Evolutionary conservation across 2,113 vertebrate species (phyloP), one percentile per base, ranked within the genome.

Genomic region (Zosterops borbonicus): DNA sequence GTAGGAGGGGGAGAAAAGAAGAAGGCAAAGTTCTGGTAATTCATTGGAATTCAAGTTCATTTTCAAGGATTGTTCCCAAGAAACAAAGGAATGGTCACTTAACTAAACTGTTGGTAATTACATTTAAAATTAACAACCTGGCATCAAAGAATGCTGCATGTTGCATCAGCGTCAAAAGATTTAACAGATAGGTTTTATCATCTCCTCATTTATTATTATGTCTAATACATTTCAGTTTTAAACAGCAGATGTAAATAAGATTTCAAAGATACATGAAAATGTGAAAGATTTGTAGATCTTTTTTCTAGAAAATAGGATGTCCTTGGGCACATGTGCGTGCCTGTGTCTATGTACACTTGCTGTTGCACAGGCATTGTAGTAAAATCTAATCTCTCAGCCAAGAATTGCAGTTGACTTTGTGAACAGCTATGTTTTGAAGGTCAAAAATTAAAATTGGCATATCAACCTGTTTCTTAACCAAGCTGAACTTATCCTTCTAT

Each of bases 281-380:
- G 8, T 52, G 46, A 81, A 27, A 44, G 31, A 46, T 74, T 46
- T 83, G 19, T 41, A 73, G 47, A 18, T 87, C 25, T 65, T 92
- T 79, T 69, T 37, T 64, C 18, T 63, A 41, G 47, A 79, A 70
- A 39, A 47, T 31, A 69, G 31, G 27, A 44, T 75, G 44, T 68
- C 21, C 39, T 56, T 68, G 12, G 29, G 85, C 33, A 49, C 41
- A 13, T 0, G 0, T 33, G 22, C 3, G 0, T 47, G 20, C 28
- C 4, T 64, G 7, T 59, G 13, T 50, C 14, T 59, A 1, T 8
- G 22, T 44, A 33, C 46, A 24, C 3, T 4, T 81, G 27, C 41
- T 80, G 4, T 77, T n/a, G 14, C 41, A n/a, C 12, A 63, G 50
- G 29, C 29, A 59, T 52, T 86, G 21, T 50, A 52, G 35, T 74